A percentile compares a stretch with the other conserved stretches of the same genome.
Conservation (phyloP, 2,888 invertebrate genomes). For the Cephus runcator region DNA sequence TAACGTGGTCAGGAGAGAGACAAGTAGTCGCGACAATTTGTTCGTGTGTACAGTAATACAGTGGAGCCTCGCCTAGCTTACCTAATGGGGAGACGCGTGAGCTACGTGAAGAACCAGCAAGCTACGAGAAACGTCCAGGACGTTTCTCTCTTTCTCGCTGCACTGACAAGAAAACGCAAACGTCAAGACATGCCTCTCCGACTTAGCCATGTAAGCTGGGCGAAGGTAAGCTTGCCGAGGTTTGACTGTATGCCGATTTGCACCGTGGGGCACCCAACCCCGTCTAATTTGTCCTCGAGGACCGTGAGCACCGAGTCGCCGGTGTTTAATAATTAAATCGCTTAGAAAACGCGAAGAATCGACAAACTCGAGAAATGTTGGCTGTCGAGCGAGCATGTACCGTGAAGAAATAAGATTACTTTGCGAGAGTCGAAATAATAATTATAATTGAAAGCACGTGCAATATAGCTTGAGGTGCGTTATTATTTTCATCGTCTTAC, state of each 20-base stretch:
- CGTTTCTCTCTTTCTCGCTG: too few species aligned
- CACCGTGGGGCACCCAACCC: neutral
- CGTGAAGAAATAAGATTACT: conserved; percentile 7
- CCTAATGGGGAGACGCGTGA: too few species aligned
- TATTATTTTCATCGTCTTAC: conserved; percentile 45
- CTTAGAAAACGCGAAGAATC: neutral
- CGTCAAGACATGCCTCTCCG: too few species aligned
- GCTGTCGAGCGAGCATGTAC: neutral
- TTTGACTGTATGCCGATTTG: neutral
- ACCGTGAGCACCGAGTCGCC: neutral
- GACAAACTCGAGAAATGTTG: neutral
- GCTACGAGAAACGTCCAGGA: too few species aligned
- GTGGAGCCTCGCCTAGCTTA: too few species aligned
- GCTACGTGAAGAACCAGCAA: too few species aligned
- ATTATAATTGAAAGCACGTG: conserved; percentile 44
- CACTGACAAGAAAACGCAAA: too few species aligned
- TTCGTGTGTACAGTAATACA: neutral
- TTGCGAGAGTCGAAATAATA: conserved; percentile 32
- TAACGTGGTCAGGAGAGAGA: neutral
- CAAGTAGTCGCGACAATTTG: neutral
- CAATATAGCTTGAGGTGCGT: conserved; percentile 43
- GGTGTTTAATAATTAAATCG: neutral
- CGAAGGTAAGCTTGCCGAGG: too few species aligned
- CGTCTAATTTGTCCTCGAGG: conserved; percentile 13
- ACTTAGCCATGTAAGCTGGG: too few species aligned